phyloP scores from a whole-genome alignment of 2,888 invertebrate genomes.

The Scaptomyza polygonia region DNA sequence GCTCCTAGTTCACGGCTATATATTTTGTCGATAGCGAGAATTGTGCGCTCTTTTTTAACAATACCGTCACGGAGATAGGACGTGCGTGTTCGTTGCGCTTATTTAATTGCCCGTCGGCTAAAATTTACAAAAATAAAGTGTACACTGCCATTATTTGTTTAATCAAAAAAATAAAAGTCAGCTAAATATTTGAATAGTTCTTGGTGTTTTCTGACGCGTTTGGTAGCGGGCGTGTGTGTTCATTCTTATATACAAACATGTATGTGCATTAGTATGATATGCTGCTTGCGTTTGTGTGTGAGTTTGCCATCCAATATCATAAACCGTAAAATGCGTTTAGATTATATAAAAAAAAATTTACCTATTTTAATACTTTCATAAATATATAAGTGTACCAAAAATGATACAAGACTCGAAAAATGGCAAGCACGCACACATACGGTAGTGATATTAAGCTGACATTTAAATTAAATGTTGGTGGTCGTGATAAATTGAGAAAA shows the following conservation, averaged over 20 bases:
- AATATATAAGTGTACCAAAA: background rate
- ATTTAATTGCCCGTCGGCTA: constrained; percentile 54
- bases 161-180: constrained; percentile 17
- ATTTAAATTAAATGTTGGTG: constrained; percentile 1
- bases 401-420: constrained; percentile 16
- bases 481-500: constrained; percentile 41
- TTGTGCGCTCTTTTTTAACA: constrained; percentile 77
- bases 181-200: constrained; percentile 18
- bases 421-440: constrained; percentile 3
- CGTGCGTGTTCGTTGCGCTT: constrained; percentile 63
- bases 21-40: constrained; percentile 56
- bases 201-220: constrained; percentile 19
- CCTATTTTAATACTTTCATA: background rate
- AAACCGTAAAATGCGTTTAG: constrained; percentile 34
- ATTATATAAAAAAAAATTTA: constrained; percentile 61
- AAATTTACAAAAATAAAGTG: constrained; percentile 48
- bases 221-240: constrained; percentile 34
- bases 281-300: constrained; percentile 15
- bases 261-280: constrained; percentile 17
- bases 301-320: constrained; percentile 34
- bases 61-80: constrained; percentile 73
- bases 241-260: constrained; percentile 25
- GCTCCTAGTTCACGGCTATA: constrained; percentile 54
- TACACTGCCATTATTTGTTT: constrained; percentile 22
- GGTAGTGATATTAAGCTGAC: background rate